Percentiles rank a stretch among this genome's conserved stretches.
These are phyloP conservation scores for Himantopus leucocephalus DNA, from an alignment of 2,113 vertebrate genomes.

Conservation along the genomic window DNA sequence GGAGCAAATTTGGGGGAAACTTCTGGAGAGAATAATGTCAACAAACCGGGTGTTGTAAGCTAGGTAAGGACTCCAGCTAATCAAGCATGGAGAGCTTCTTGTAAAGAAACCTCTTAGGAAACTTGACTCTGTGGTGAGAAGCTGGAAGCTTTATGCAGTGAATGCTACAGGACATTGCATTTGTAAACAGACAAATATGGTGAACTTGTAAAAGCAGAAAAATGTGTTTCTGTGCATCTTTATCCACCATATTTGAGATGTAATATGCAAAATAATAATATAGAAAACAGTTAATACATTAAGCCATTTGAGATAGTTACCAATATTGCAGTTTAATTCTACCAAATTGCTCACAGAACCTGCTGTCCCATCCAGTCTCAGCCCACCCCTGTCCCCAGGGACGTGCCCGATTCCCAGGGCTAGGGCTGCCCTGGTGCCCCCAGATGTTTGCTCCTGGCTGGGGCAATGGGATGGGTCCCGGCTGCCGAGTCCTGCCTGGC, in stretches of 20 bases:
- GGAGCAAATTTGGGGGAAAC: neutral
- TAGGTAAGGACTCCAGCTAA: neutral
- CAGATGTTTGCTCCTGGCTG: neutral
- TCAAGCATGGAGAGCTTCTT: neutral
- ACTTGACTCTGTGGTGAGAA: neutral
- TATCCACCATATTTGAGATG: neutral
- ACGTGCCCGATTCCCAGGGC: neutral
- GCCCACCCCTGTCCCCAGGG: rapidly evolving
- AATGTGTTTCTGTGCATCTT: neutral
- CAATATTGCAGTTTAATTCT: neutral
- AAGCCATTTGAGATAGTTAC: neutral
- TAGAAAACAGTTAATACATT: neutral
- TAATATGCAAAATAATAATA: neutral
- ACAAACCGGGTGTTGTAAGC: neutral
- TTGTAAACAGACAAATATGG: neutral
- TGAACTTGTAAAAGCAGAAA: neutral
- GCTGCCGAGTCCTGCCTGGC: neutral
- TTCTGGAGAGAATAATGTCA: neutral
- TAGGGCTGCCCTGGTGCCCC: neutral
- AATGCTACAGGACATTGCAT: neutral
- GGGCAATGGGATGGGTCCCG: neutral
- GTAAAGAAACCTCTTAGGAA: neutral
- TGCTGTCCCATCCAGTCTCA: neutral
- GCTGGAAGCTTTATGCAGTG: neutral
- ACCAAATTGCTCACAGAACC: neutral